Evolutionary conservation across 2,797 vertebrate species (phyloP), one percentile per base, ranked within the genome.

Genomic region (Rhinella marina): DNA sequence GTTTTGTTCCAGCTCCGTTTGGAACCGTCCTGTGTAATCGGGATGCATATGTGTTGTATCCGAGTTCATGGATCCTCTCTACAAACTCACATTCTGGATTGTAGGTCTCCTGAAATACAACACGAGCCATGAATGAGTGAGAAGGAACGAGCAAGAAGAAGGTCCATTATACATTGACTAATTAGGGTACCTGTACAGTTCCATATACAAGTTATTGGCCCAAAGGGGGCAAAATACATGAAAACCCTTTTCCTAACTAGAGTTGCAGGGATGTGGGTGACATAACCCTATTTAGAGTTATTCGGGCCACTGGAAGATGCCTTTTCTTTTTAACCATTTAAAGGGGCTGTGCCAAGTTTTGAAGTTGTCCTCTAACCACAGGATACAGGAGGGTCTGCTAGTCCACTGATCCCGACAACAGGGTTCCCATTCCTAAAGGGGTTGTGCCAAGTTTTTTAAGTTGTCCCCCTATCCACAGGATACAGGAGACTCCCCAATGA

Each of bases 31-130:
- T 94, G 92, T 97, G 97, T 91, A 96, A 95, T 8, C 96, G 96
- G 0, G 98, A 99, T 0, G 98, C 97, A 0, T 99, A 99, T 0
- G 98, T 99, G 93, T 99, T 99, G 90, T 99, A 99, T 8, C 98
- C 98, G 89, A 99, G 81, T 90, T 99, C 98, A 0, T 99, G 98
- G 91, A 99, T 98, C 66, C 98, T 94, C 94, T 99, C 98, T 92
- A 99, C 96, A 0, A 99, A 99, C 93, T 99, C 97, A n/a, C 98
- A 99, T 90, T 99, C 98, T 0, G 95, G 92, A 21, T 94, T 98
- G 90, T 98, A 99, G 66, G 84, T 94, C 88, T 98, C 97, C 98
- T 99, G 92, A 1, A 89, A 91, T 56, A 54, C 0, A 29, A 78
- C 90, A 61, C 19, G 1, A 19, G 3, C 0, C 10, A 21, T 7